These are phyloP conservation scores for Chaetura pelagica DNA, from an alignment of 2,113 vertebrate species.

Conservation along the genomic window DNA sequence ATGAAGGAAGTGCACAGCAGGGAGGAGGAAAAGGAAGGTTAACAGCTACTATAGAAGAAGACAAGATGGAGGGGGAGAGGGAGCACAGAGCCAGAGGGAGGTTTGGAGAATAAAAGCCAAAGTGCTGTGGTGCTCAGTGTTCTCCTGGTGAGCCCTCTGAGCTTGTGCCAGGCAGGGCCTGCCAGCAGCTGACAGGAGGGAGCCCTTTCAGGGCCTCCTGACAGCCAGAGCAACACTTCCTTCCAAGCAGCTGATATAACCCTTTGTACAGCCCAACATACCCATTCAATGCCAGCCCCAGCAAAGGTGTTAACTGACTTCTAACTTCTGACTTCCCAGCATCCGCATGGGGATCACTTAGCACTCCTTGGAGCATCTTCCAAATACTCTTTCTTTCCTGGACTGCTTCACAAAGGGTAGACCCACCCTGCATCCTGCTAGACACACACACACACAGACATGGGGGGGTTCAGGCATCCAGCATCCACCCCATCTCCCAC, in stretches of 20 bases:
- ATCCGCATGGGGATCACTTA: neutral
- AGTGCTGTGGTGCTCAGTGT: neutral
- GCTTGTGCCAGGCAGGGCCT: neutral
- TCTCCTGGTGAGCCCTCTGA: neutral
- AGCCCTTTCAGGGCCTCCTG: neutral
- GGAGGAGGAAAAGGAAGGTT: neutral
- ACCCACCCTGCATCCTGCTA: neutral
- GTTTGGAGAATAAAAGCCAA: neutral
- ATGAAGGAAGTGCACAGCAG: neutral
- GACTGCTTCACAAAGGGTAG: neutral
- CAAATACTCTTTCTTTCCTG: neutral
- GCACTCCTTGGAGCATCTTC: neutral
- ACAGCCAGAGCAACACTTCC: neutral
- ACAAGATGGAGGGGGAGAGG: slow-evolving; percentile 36
- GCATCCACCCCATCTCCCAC: neutral
- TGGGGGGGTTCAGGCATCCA: neutral
- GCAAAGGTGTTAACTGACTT: neutral
- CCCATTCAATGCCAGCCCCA: neutral
- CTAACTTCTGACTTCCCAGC: neutral
- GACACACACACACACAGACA: too few species aligned
- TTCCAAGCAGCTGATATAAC: neutral
- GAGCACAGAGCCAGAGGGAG: neutral
- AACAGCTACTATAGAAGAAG: neutral
- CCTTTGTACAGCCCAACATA: neutral
- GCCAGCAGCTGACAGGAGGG: neutral